Percentiles rank a stretch among this genome's conserved stretches.
phyloP scores from a whole-genome alignment of 2,797 vertebrate genomes.

The Holocentrus rufus region DNA sequence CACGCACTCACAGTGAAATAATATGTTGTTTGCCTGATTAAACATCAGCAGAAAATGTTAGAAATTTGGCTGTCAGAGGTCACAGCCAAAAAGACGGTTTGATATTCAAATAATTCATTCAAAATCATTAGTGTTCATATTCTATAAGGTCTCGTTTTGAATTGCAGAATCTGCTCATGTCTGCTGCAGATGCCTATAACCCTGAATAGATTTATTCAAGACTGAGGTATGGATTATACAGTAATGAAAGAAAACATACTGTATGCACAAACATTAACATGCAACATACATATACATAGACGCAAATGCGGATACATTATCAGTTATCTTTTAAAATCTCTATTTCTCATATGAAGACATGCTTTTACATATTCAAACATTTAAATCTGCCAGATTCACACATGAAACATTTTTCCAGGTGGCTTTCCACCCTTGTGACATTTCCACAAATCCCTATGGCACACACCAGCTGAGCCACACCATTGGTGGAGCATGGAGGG shows the following conservation, averaged over 20 bases:
- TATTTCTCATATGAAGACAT: no score
- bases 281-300: not conserved
- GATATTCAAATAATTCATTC: not conserved
- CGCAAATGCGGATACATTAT: no score
- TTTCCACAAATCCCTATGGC: constrained; percentile 1
- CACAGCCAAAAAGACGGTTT: no score
- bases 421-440: constrained; percentile 2
- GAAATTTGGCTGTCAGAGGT: no score
- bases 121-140: not conserved
- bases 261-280: not conserved
- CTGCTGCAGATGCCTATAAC: no score
- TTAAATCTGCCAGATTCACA: no score
- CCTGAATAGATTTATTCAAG: no score
- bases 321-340: no score
- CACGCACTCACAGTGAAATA: not conserved
- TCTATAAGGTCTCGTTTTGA: not conserved
- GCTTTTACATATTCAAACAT: no score
- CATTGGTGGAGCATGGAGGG: constrained; percentile 22
- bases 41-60: no score
- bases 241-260: no score
- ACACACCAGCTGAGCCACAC: constrained; percentile 15
- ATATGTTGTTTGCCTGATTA: not conserved
- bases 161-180: not conserved
- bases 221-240: no score
- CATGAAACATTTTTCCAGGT: not conserved